Percentiles rank a stretch among this genome's conserved stretches.
Conservation (phyloP, 2,888 invertebrate genomes). For the Oscheius onirici region DNA sequence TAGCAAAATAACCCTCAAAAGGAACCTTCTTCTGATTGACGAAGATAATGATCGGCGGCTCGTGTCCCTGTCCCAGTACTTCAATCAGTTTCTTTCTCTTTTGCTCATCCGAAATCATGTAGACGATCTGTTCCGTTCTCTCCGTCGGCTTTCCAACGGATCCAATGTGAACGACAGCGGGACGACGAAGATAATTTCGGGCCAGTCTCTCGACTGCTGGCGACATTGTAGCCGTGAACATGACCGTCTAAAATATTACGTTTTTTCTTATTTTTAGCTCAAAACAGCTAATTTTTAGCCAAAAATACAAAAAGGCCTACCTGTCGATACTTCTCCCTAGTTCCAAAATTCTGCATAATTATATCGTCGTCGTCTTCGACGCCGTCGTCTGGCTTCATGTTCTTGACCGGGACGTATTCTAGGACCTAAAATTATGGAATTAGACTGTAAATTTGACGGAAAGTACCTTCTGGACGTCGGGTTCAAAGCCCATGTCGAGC, state of each 20-base stretch:
- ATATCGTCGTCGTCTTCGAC: constrained; percentile 94
- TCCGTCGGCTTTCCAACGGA: constrained; percentile 96
- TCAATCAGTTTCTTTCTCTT: constrained; percentile 94
- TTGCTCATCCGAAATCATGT: constrained; percentile 92
- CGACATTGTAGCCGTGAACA: constrained; percentile 99
- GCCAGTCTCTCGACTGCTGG: constrained; percentile 96
- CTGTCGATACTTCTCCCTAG: constrained; percentile 95
- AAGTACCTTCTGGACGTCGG: constrained; percentile 94
- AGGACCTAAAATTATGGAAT: constrained; percentile 73
- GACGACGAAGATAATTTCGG: constrained; percentile 89
- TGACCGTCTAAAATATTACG: constrained; percentile 93
- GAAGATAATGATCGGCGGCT: constrained; percentile 98
- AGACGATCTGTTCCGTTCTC: constrained; percentile 92
- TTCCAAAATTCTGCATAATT: constrained; percentile 89
- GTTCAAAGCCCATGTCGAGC: constrained; percentile 99
- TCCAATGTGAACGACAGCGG: constrained; percentile 96
- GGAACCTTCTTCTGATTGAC: constrained; percentile 94
- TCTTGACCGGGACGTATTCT: constrained; percentile 96
- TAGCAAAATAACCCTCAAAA: too few species aligned
- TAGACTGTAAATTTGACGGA: constrained; percentile 35
- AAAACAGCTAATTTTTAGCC: too few species aligned
- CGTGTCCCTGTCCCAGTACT: constrained; percentile 87
- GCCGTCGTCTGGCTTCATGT: constrained; percentile 96
- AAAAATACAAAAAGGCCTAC: constrained; percentile 69
- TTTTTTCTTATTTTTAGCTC: too few species aligned